Base-by-base conservation (phyloP, 2,797 vertebrate genomes). In the Corythornis leucogaster region DNA sequence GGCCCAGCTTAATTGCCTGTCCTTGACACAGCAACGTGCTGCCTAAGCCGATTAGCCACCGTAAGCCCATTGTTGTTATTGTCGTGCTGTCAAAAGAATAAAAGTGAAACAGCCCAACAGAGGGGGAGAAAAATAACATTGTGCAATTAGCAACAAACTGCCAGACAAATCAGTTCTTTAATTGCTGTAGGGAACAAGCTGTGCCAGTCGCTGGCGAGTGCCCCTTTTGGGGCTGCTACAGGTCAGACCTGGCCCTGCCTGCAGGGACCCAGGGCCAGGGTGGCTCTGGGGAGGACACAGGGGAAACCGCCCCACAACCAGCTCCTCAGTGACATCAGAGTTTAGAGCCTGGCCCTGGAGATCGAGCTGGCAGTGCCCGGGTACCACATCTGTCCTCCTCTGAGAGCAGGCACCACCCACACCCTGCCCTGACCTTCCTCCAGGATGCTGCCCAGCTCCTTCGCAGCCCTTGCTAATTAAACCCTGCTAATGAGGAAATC, bases 1-100 rank as follows among this genome's bases (percentile, higher is more conserved):
- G 97, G 96, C 95, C 87, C 33, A 28, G 92, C 95, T 94, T 97
- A 97, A 97, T 97, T 96, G 97, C 97, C 93, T 84, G 95, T 96
- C 97, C 97, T 95, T 96, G 96, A 97, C 96, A 95, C 24, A 95
- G 81, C 82, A 87, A 94, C 50, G 95, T 88, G 48, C 95, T 63
- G 7, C 54, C 26, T 95, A 95, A 97, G 95, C 94, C 93, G 94
- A 69, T 94, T 93, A 97, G 92, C 88, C 93, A 54, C 50, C 21
- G 33, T 95, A 95, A 96, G 96, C 94, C 94, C 64, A 85, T 94
- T 96, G 84, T 18, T 93, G 91, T 81, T 67, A 82, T 93, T 38
- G 92, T 69, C 77, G 33, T 26, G 80, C 66, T 78, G 85, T 91
- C 94, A 93, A 75, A 94, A 75, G 77, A 75, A 89, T 14, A 31